Evolutionary conservation across 92 coral and sea anemone genomes (phyloP).

Genomic region (Desmophyllum pertusum): DNA sequence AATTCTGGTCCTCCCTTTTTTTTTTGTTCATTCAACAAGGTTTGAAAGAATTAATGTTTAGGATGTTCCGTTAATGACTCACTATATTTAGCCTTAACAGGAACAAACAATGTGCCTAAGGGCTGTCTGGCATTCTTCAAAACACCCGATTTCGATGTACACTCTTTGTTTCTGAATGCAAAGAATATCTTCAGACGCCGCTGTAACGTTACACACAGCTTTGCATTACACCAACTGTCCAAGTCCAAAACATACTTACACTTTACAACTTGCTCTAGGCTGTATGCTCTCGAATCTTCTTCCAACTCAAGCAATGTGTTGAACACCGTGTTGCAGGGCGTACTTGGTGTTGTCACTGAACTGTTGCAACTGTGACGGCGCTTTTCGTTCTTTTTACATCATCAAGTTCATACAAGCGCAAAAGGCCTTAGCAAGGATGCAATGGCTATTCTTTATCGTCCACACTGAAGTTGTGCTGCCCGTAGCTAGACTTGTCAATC

Average conservation of each 20-base stretch:
- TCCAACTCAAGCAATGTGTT: conserved; percentile 22
- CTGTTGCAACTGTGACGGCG: not conserved
- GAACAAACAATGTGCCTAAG: not conserved
- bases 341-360: conserved; percentile 2
- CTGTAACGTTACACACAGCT: not conserved
- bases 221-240: conserved; percentile 28
- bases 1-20: not conserved
- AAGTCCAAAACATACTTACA: conserved; percentile 4
- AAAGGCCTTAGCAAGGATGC: no score
- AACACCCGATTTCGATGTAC: not conserved
- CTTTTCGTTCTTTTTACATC: conserved; percentile 27
- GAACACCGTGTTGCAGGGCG: conserved; percentile 31
- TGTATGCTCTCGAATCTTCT: conserved; percentile 4
- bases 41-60: conserved; percentile 1
- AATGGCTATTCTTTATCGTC: no score
- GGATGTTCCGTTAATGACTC: not conserved
- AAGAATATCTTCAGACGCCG: not conserved
- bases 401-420: no score
- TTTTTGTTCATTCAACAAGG: conserved; percentile 12
- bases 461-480: no score
- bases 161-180: not conserved
- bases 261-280: not conserved
- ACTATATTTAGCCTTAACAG: not conserved
- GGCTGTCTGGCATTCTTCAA: not conserved
- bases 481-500: not conserved